phyloP scores from a whole-genome alignment of 2,888 invertebrate species.

The Encarsia formosa region DNA sequence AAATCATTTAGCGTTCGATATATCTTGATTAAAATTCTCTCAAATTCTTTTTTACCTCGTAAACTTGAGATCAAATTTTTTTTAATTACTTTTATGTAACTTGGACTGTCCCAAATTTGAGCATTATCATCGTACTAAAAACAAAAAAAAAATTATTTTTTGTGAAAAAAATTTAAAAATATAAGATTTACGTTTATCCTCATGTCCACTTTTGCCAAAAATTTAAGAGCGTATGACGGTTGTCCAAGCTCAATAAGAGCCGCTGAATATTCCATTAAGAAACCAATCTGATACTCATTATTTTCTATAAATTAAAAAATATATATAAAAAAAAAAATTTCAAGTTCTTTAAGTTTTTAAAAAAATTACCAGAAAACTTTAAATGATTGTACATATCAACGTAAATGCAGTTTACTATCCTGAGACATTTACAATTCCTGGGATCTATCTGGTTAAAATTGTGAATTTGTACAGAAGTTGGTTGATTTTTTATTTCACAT shows the following conservation, averaged over 20 bases:
- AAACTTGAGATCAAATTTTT: conserved; percentile 27
- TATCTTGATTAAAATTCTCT: too few relatives aligned
- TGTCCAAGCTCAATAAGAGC: conserved; percentile 42
- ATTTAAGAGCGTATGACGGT: conserved; percentile 38
- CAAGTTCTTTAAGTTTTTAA: neutral
- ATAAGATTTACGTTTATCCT: conserved; percentile 26
- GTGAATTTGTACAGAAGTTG: neutral
- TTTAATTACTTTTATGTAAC: conserved; percentile 15
- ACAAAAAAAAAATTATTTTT: neutral
- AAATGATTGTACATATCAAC: conserved; percentile 31
- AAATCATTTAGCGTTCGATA: too few relatives aligned
- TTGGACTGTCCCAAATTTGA: too few relatives aligned
- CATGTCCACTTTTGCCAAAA: conserved; percentile 35
- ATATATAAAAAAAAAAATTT: neutral
- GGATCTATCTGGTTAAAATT: conserved; percentile 33
- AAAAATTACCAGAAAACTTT: conserved; percentile 22
- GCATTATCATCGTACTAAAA: too few relatives aligned
- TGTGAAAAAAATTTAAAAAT: neutral
- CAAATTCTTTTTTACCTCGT: too few relatives aligned
- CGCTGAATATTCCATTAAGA: conserved; percentile 42
- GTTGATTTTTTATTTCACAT: neutral
- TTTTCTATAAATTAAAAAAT: conserved; percentile 19
- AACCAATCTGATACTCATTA: conserved; percentile 36
- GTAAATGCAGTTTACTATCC: conserved; percentile 29
- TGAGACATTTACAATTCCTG: conserved; percentile 35